These are phyloP conservation scores for Threskiornis aethiopicus DNA, from an alignment of 2,797 vertebrate species.

Conservation along the genomic window DNA sequence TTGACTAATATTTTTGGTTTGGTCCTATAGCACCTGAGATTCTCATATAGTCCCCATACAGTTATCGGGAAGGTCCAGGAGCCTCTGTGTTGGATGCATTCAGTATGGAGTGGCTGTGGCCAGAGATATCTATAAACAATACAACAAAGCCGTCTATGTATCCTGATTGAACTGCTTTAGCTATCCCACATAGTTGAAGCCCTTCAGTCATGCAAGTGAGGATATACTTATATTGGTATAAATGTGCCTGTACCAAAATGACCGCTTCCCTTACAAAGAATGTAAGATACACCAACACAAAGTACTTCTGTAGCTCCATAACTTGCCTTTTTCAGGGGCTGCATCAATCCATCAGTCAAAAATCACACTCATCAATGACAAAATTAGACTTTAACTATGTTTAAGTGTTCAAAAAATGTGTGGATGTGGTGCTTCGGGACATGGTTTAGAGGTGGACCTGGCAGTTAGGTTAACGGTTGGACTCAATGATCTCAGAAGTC, in stretches of 20 bases:
- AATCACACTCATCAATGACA: background rate
- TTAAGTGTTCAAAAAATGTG: background rate
- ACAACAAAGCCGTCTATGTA: background rate
- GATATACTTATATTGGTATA: background rate
- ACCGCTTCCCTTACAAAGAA: background rate
- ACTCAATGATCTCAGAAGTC: no score
- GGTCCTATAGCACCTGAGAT: background rate
- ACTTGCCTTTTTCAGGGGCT: rapidly evolving
- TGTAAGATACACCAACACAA: background rate
- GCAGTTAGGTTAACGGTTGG: no score
- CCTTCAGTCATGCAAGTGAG: background rate
- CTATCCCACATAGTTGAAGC: background rate
- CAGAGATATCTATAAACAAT: background rate
- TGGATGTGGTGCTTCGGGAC: no score
- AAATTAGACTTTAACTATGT: background rate
- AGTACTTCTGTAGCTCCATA: background rate
- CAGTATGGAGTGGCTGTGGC: background rate
- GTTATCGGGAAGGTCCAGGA: background rate
- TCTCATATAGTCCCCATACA: background rate
- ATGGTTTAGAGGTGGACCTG: no score
- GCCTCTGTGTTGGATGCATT: background rate
- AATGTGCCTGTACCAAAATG: background rate
- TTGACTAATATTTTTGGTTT: background rate
- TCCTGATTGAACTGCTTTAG: background rate
- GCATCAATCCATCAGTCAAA: background rate